A percentile compares a stretch with the other conserved stretches of the same genome.
Conservation (phyloP, 2,888 invertebrate species). For the Drosophila nigricruria region DNA sequence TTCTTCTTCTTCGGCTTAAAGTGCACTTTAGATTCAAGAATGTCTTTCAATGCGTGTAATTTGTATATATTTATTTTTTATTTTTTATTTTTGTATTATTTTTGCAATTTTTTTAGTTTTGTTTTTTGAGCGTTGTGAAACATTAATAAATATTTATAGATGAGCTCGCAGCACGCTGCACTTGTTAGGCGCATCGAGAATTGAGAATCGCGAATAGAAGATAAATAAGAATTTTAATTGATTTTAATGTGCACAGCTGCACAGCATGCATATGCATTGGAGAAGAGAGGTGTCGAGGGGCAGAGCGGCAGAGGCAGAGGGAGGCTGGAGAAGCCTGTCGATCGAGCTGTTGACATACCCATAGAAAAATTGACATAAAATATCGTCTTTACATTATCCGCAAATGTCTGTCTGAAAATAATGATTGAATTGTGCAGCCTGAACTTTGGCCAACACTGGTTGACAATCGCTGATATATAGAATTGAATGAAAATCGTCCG, state of each 20-base stretch:
- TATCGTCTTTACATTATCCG: conserved; percentile 60
- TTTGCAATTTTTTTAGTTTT: conserved; percentile 11
- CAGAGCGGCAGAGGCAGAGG: no score
- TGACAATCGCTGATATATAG: conserved; percentile 22
- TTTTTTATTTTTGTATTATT: conserved; percentile 8
- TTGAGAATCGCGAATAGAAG: conserved; percentile 56
- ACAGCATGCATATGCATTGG: conserved; percentile 49
- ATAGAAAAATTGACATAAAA: conserved; percentile 68
- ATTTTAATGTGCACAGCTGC: conserved; percentile 80
- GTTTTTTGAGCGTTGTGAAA: conserved; percentile 39
- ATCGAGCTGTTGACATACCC: conserved; percentile 69
- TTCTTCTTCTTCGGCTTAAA: conserved; percentile 42
- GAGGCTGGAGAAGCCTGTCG: background rate
- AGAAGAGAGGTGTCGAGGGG: background rate
- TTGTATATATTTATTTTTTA: conserved; percentile 17
- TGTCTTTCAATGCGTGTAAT: conserved; percentile 63
- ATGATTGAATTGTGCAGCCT: conserved; percentile 50
- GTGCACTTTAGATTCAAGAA: conserved; percentile 59
- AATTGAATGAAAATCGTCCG: conserved; percentile 10
- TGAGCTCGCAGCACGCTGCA: conserved; percentile 65
- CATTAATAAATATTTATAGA: conserved; percentile 76
- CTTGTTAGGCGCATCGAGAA: conserved; percentile 65
- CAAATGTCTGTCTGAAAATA: conserved; percentile 46
- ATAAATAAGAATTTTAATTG: conserved; percentile 78
- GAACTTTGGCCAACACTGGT: conserved; percentile 39